These are phyloP conservation scores for Tetranychus truncatus DNA, from an alignment of 2,888 invertebrate species.

Conservation along the genomic window DNA sequence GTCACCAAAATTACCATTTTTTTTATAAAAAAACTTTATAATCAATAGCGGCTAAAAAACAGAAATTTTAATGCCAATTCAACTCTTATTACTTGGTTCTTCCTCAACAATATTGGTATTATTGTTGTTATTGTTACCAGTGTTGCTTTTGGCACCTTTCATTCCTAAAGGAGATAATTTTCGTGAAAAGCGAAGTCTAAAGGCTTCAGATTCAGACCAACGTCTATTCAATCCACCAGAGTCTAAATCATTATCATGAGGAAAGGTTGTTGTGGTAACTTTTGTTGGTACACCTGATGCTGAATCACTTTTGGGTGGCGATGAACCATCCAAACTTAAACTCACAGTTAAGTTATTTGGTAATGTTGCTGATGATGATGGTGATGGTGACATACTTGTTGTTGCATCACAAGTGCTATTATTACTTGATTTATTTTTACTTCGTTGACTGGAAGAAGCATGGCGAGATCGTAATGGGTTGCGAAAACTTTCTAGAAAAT, in stretches of 20 bases:
- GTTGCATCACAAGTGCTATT: background rate
- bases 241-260: background rate
- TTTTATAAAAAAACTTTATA: too few relatives aligned
- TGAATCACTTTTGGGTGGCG: background rate
- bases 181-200: background rate
- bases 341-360: background rate
- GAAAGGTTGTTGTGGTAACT: background rate
- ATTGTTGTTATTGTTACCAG: background rate
- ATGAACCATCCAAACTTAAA: conserved; percentile 7
- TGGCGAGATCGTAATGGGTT: conserved; percentile 8
- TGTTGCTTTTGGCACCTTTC: background rate
- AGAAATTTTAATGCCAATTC: background rate
- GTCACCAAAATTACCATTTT: too few relatives aligned
- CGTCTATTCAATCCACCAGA: background rate
- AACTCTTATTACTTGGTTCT: background rate
- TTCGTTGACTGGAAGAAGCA: background rate
- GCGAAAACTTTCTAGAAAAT: conserved; percentile 10
- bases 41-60: background rate
- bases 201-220: conserved; percentile 10
- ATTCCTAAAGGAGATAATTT: background rate
- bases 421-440: background rate
- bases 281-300: background rate
- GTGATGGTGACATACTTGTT: background rate
- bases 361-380: background rate
- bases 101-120: conserved; percentile 5